A percentile compares a stretch with the other conserved stretches of the same genome.
Conservation (phyloP, 37 sponge, comb jelly and placozoan species). For the Sycon ciliatum region DNA sequence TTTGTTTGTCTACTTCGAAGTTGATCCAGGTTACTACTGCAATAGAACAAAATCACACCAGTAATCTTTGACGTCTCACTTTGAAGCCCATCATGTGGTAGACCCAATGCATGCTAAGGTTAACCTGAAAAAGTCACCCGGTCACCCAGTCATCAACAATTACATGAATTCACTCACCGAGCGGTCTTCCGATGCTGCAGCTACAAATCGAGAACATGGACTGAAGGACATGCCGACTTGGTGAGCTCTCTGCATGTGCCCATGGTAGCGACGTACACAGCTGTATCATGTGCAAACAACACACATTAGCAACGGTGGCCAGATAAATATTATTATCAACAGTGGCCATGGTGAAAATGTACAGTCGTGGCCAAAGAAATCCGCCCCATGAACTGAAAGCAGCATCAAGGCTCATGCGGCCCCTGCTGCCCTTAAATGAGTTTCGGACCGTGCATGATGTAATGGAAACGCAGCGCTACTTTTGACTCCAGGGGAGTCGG, state of each 20-base stretch:
- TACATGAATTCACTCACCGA: slow-evolving; percentile 34
- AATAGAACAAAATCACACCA: neutral
- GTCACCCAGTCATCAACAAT: neutral
- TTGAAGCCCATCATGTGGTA: neutral
- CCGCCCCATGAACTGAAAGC: no score
- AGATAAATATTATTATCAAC: neutral
- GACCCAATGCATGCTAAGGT: neutral
- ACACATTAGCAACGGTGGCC: neutral
- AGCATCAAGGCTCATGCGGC: no score
- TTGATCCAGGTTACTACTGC: no score
- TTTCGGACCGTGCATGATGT: no score
- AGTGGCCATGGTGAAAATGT: no score
- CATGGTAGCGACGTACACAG: slow-evolving; percentile 48
- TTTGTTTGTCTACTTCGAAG: no score
- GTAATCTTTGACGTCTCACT: neutral
- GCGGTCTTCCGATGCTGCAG: slow-evolving; percentile 77
- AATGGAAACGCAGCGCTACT: no score
- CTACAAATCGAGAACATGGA: slow-evolving; percentile 76
- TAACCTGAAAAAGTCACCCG: neutral
- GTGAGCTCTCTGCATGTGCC: slow-evolving; percentile 38
- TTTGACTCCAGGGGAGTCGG: neutral
- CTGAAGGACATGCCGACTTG: slow-evolving; percentile 60
- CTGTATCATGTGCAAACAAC: slow-evolving; percentile 13
- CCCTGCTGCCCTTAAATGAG: no score
- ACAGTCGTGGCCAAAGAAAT: no score